Percentiles rank a stretch among this genome's conserved stretches.
Conservation (phyloP, 2,888 invertebrate genomes). For the Harpalus rufipes region DNA sequence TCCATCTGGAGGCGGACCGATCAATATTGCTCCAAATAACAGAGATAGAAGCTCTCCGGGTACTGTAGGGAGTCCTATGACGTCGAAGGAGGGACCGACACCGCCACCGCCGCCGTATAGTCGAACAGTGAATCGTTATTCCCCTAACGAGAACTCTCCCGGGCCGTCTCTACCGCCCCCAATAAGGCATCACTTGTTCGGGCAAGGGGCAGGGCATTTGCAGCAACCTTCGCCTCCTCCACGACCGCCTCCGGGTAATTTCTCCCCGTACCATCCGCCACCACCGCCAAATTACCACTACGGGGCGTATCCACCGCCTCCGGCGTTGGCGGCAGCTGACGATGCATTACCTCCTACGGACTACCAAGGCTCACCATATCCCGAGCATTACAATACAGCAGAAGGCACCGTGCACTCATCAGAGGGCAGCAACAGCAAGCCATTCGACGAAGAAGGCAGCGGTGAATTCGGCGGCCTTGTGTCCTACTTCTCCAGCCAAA, state of each 20-base stretch:
- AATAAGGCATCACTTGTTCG: constrained; percentile 71
- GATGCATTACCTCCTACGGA: constrained; percentile 74
- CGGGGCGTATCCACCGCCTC: constrained; percentile 76
- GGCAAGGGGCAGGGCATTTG: constrained; percentile 67
- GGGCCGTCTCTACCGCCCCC: constrained; percentile 74
- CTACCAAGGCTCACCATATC: constrained; percentile 76
- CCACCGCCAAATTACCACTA: constrained; percentile 78
- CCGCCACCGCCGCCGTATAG: constrained; percentile 74
- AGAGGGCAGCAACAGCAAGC: constrained; percentile 73
- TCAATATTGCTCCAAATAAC: constrained; percentile 73
- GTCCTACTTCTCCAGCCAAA: constrained; percentile 94
- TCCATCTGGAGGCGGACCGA: constrained; percentile 79
- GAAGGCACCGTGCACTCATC: constrained; percentile 68
- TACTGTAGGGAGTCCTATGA: constrained; percentile 66
- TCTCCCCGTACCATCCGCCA: constrained; percentile 77
- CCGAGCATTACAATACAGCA: constrained; percentile 70
- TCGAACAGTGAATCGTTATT: constrained; percentile 73
- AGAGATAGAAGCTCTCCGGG: constrained; percentile 73
- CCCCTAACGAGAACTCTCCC: constrained; percentile 73
- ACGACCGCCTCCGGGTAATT: constrained; percentile 75
- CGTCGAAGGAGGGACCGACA: constrained; percentile 70
- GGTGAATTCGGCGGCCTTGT: constrained; percentile 94
- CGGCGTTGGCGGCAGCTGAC: constrained; percentile 75
- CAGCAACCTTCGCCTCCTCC: constrained; percentile 75
- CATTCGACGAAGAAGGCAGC: constrained; percentile 79